Evolutionary conservation across 1,140 invertebrate species (phyloP), one percentile per base, ranked within the genome.

Genomic region (Drosophila ohnishii): DNA sequence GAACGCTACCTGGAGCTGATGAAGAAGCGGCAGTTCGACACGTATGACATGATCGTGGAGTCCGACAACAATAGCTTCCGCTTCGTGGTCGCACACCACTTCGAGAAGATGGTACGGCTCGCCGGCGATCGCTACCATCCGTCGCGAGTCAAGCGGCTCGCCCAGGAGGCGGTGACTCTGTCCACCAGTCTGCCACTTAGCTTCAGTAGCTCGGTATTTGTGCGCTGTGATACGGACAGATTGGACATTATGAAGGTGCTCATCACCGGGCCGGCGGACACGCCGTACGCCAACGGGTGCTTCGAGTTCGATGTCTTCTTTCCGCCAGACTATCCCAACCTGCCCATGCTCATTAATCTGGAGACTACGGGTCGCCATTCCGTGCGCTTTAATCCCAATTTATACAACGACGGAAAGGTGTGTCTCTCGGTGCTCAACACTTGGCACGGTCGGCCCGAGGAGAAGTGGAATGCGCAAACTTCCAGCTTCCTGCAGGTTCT

Each of bases 391-490:
- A 99, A 99, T 93, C 98, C 98, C 28, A 99, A 99, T 94, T 93
- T 99, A 25, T 99, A 99, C 92, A 97, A 98, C 93, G 97, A 99
- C 93, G 98, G 98, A 53, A 98, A 98, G 94, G 98, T 99, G 55
- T 99, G 98, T 92, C 95, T 99, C 78, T 98, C 97, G 78, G 96
- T 99, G 64, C 93, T 99, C 25, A 99, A 99, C 92, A 99, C 98
- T 0, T 99, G 98, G 98, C 98, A 99, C 92, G 98, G 98, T 6
- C 93, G 98, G 64, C 98, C 98, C n/a, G 98, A 99, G 92, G 98
- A 99, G 91, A 98, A 99, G 93, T 99, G 98, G 98, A 99, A 98
- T 92, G 96, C 98, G 44, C 97, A 98, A 90, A 98, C 97, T 0
- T 99, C 97, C 48, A 99, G 97, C 92, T 98, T 99, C 90, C 93